Conservation (phyloP, 2,888 invertebrate genomes). For the Deilephila porcellus region DNA sequence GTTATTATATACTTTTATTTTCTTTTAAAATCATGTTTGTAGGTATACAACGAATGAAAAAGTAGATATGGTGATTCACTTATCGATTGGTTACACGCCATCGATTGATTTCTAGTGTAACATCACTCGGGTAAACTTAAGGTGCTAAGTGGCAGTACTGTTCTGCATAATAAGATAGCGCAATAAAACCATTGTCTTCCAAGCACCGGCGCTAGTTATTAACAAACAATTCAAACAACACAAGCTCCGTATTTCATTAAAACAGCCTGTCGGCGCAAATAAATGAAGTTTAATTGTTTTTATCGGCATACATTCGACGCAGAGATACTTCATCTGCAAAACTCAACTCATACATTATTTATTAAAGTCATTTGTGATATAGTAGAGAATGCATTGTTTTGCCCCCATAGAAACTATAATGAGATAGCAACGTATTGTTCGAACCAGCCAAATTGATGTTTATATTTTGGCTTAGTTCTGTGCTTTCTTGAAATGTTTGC, state of each 20-base stretch:
- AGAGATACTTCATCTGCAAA: background rate
- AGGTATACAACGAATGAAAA: too few relatives aligned
- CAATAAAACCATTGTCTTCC: background rate
- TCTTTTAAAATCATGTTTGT: too few relatives aligned
- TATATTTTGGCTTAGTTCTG: background rate
- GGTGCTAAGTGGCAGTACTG: background rate
- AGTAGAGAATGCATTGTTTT: background rate
- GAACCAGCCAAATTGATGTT: background rate
- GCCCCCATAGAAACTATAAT: background rate
- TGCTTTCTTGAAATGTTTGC: background rate
- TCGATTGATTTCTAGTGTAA: too few relatives aligned
- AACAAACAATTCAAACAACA: constrained; percentile 7
- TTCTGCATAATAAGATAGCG: background rate
- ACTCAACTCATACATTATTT: background rate
- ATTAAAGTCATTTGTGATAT: background rate
- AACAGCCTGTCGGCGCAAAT: constrained; percentile 2
- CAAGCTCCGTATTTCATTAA: constrained; percentile 7
- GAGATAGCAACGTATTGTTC: constrained; percentile 14
- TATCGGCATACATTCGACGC: background rate
- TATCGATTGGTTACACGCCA: too few relatives aligned
- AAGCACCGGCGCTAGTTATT: background rate
- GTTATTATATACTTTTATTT: too few relatives aligned
- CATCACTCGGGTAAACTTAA: background rate
- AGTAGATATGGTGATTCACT: too few relatives aligned
- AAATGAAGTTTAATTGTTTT: background rate